A percentile compares a stretch with the other conserved stretches of the same genome.
Evolutionary conservation across 2,797 vertebrate genomes (phyloP).

Genomic region (Alosa sapidissima): DNA sequence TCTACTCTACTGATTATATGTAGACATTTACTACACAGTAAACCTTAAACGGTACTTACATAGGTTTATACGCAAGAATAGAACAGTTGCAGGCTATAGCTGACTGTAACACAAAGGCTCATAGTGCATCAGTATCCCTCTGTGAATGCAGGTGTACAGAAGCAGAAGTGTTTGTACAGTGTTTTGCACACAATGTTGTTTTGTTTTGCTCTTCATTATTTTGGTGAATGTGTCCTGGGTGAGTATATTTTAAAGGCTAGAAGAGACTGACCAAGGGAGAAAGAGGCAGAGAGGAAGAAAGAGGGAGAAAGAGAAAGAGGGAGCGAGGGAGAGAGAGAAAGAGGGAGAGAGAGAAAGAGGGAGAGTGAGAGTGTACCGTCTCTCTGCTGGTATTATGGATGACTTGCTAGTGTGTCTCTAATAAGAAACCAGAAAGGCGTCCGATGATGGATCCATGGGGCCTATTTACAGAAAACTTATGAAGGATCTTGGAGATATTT

Average conservation of each 20-base stretch:
- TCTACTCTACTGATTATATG: neutral
- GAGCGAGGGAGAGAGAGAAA: neutral
- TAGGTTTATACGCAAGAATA: neutral
- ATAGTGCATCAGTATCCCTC: neutral
- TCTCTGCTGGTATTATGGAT: slow-evolving; percentile 34
- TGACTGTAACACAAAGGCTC: neutral
- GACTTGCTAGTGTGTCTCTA: slow-evolving; percentile 41
- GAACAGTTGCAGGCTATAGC: neutral
- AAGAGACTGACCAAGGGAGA: neutral
- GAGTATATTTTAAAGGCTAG: neutral
- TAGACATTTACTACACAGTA: neutral
- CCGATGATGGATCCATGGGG: slow-evolving; percentile 50
- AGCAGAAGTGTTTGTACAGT: neutral
- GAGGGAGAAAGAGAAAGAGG: neutral
- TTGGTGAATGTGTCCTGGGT: neutral
- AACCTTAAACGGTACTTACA: neutral
- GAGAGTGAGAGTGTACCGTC: neutral
- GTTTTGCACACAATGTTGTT: neutral
- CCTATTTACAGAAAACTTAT: slow-evolving; percentile 52
- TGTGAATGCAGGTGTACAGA: neutral
- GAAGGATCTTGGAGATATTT: slow-evolving; percentile 55
- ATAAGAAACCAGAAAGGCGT: slow-evolving; percentile 41
- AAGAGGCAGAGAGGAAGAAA: neutral
- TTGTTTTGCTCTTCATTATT: neutral
- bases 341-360: neutral